phyloP scores from a whole-genome alignment of 2,888 invertebrate species.

The Melanchra persicariae region DNA sequence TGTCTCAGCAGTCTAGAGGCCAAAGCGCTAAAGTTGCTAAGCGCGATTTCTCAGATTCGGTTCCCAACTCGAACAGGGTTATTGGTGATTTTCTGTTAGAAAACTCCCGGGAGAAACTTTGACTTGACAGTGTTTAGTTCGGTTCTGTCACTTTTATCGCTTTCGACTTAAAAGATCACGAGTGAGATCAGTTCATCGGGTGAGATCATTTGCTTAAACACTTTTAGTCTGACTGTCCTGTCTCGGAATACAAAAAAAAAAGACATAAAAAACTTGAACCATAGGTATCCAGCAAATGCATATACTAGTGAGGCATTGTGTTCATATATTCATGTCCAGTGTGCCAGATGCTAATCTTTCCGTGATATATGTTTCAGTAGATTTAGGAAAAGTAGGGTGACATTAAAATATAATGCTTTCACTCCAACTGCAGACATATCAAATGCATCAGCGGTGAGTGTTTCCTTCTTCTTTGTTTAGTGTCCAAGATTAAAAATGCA shows the following conservation, averaged over 20 bases:
- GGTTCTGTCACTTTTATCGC: no score
- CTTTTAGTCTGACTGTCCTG: no score
- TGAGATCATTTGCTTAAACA: no score
- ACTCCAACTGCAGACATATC: conserved; percentile 1
- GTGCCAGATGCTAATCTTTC: conserved; percentile 43
- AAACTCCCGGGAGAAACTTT: no score
- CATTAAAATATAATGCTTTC: conserved; percentile 16
- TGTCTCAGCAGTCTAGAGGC: background rate
- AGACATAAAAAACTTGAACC: conserved; percentile 2
- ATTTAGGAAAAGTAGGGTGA: conserved; percentile 23
- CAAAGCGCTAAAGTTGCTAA: background rate
- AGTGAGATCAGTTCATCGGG: no score
- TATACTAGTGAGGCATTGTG: background rate
- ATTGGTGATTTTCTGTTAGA: background rate
- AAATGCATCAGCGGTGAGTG: conserved; percentile 4
- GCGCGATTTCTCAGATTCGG: background rate
- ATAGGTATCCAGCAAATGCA: conserved; percentile 7
- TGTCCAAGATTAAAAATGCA: background rate
- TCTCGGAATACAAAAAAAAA: no score
- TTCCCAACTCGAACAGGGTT: background rate
- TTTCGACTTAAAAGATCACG: no score
- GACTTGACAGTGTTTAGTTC: background rate
- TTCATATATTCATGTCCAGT: conserved; percentile 13
- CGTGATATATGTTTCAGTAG: conserved; percentile 46
- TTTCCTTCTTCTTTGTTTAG: background rate